phyloP scores from a whole-genome alignment of 2,113 vertebrate species.

The Chunga burmeisteri region DNA sequence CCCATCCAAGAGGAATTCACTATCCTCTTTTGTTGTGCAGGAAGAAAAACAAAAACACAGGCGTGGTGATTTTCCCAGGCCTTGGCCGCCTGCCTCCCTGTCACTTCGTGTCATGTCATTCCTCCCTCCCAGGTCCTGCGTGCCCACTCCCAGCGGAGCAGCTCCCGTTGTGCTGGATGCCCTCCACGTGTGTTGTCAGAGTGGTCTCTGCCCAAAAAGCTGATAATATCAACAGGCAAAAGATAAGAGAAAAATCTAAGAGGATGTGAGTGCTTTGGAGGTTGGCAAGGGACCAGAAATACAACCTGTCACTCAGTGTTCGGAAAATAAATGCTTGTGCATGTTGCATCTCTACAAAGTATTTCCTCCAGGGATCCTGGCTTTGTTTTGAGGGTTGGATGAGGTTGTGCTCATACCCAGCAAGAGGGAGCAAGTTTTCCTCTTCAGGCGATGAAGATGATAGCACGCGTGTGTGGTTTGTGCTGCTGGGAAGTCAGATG shows the following conservation, averaged over 20 bases:
- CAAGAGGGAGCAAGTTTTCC: not conserved
- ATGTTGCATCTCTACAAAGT: rapidly evolving
- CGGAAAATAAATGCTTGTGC: rapidly evolving
- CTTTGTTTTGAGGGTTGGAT: not conserved
- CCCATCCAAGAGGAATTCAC: not conserved
- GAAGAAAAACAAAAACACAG: not conserved
- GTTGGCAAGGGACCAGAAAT: not conserved
- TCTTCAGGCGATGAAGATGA: not conserved
- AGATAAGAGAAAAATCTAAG: not conserved
- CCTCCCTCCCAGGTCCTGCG: not conserved
- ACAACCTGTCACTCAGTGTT: rapidly evolving
- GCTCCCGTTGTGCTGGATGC: not conserved
- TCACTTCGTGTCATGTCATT: constrained; percentile 14
- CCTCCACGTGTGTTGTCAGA: not conserved
- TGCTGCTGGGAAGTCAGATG: not conserved
- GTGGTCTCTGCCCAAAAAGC: not conserved
- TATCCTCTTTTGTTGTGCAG: not conserved
- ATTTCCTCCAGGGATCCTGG: not conserved
- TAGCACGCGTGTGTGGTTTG: rapidly evolving
- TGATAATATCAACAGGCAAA: not conserved
- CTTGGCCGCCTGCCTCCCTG: constrained; percentile 29
- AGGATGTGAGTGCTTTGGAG: not conserved
- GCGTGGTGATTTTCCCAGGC: constrained; percentile 24
- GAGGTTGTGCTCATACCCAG: not conserved
- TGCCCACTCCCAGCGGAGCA: not conserved